Evolutionary conservation across 1,140 invertebrate species (phyloP), one percentile per base, ranked within the genome.

Genomic region (Gerris buenoi): DNA sequence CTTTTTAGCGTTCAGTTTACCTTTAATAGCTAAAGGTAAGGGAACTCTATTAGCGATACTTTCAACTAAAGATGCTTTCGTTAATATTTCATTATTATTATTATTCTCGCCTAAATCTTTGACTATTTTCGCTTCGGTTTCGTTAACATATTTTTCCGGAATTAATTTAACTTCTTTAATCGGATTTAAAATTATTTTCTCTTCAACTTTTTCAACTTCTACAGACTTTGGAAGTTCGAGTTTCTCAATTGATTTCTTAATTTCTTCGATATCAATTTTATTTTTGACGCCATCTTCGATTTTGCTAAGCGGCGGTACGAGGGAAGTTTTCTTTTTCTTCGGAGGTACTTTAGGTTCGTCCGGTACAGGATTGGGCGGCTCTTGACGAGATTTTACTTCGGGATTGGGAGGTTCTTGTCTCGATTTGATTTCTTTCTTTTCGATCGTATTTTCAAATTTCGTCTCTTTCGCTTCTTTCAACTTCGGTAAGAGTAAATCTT

Each of bases 351-450:
- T 65, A 69, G 77, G 76, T 68, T 82, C 78, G 25, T 81, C 76
- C 23, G 80, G 82, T 65, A 81, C 74, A 10, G 33, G 33, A 18
- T 46, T 46, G n/a, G 81, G 81, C 14, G 80, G 79, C 70, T 83
- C 80, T 70, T 78, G 76, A 33, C 80, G 74, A 64, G 77, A 70
- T 65, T 80, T 73, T 67, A 72, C 58, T 26, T 14, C 27, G n/a
- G 13, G 10, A 13, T 10, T 23, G 72, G n/a, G 69, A 68, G 58
- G 22, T 27, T 61, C 66, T 59, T 60, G 18, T 65, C 18, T 22
- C 62, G n/a, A 58, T 2, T 23, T 15, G 46, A 66, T 64, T 23
- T 64, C n/a, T 15, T 68, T 46, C n/a, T 59, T 28, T n/a, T 25
- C 22, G n/a, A 18, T 57, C 0, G 27, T 58, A 25, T 23, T 46